These are phyloP conservation scores for Hipposideros larvatus DNA, from an alignment of 2,797 vertebrate species.

Conservation along the genomic window DNA sequence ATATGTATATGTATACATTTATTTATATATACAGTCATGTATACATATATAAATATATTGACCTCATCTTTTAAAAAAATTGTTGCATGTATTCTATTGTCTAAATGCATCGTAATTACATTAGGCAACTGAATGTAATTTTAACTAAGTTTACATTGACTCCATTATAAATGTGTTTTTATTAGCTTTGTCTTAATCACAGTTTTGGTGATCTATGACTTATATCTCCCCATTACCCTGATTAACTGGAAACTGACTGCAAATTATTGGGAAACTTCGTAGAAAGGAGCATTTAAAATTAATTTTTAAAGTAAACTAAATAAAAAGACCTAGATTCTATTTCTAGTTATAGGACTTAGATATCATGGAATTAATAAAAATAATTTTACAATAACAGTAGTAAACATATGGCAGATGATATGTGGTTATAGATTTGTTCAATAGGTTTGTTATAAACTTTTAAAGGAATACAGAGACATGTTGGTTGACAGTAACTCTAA, in stretches of 20 bases:
- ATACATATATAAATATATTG: neutral
- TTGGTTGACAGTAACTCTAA: neutral
- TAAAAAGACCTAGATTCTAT: slow-evolving; percentile 25
- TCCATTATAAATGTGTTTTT: slow-evolving; percentile 69
- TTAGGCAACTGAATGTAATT: slow-evolving; percentile 67
- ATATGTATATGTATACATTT: neutral
- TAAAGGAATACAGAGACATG: slow-evolving; percentile 17
- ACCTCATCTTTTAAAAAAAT: slow-evolving; percentile 51
- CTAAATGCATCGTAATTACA: slow-evolving; percentile 66
- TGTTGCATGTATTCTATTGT: slow-evolving; percentile 37
- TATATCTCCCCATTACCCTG: slow-evolving; percentile 51
- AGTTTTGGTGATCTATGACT: slow-evolving; percentile 64
- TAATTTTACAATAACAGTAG: neutral
- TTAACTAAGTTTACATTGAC: slow-evolving; percentile 75
- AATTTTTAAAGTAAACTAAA: slow-evolving; percentile 62
- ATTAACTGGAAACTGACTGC: slow-evolving; percentile 60
- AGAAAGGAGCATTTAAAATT: slow-evolving; percentile 50
- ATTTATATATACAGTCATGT: neutral
- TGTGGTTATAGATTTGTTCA: slow-evolving; percentile 23
- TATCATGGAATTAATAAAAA: slow-evolving; percentile 32
- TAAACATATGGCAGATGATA: neutral
- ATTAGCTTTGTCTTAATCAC: slow-evolving; percentile 65
- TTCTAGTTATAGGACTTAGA: slow-evolving; percentile 11
- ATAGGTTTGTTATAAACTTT: slow-evolving; percentile 1
- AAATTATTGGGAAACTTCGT: slow-evolving; percentile 47